These are phyloP conservation scores for Xestobium rufovillosum DNA, from an alignment of 2,888 invertebrate genomes.

Conservation along the genomic window DNA sequence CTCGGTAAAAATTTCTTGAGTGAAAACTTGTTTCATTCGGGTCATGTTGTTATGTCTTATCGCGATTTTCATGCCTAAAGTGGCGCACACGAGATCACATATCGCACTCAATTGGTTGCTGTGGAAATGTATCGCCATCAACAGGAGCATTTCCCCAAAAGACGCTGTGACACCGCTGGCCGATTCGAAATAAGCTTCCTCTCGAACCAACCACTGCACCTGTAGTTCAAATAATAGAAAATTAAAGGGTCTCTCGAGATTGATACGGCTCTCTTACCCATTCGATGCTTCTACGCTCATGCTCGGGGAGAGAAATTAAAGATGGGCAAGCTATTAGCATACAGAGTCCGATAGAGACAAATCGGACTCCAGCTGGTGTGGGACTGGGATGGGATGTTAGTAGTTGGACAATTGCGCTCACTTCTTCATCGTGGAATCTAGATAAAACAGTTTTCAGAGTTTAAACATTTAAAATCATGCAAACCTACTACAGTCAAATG, in stretches of 20 bases:
- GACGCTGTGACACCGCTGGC: slow-evolving; percentile 80
- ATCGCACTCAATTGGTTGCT: slow-evolving; percentile 90
- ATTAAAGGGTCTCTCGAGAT: neutral
- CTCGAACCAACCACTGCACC: slow-evolving; percentile 82
- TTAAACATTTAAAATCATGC: too few species aligned
- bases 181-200: slow-evolving; percentile 83
- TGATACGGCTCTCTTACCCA: slow-evolving; percentile 51
- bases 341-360: slow-evolving; percentile 86
- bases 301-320: slow-evolving; percentile 58
- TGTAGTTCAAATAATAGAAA: slow-evolving; percentile 17
- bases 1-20: slow-evolving; percentile 94
- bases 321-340: slow-evolving; percentile 93
- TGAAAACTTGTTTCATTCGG: slow-evolving; percentile 87
- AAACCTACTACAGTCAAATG: too few species aligned
- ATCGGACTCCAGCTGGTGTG: slow-evolving; percentile 85
- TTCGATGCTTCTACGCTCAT: slow-evolving; percentile 81
- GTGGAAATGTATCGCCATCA: slow-evolving; percentile 96
- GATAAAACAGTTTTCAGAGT: slow-evolving; percentile 2
- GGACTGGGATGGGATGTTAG: slow-evolving; percentile 83
- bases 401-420: slow-evolving; percentile 71
- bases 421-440: slow-evolving; percentile 87
- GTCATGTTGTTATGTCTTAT: slow-evolving; percentile 80
- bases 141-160: slow-evolving; percentile 89
- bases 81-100: slow-evolving; percentile 87
- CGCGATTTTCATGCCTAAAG: slow-evolving; percentile 90